Evolutionary conservation across 2,888 invertebrate genomes (phyloP).

Genomic region (Amblyjoppa proteus): DNA sequence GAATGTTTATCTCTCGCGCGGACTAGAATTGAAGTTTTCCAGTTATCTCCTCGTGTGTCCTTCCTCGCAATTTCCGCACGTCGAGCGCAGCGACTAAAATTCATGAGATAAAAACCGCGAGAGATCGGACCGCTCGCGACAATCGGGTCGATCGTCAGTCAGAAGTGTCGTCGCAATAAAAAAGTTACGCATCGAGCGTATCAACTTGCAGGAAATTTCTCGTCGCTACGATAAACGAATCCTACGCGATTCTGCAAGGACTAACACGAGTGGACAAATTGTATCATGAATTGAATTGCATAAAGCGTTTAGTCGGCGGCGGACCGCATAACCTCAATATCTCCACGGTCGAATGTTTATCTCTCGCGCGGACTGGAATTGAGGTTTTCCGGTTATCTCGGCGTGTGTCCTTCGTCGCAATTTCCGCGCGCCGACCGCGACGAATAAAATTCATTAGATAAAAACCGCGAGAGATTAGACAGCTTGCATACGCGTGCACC

Average conservation of each 20-base stretch:
- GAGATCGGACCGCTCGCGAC: conserved; percentile 31
- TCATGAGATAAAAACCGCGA: conserved; percentile 46
- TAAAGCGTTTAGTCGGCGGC: conserved; percentile 17
- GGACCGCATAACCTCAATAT: conserved; percentile 61
- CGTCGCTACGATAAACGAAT: neutral
- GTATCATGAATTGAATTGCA: conserved; percentile 22
- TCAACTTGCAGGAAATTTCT: conserved; percentile 8
- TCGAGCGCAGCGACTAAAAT: conserved; percentile 43
- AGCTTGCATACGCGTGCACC: neutral
- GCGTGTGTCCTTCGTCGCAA: conserved; percentile 27
- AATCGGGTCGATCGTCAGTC: neutral
- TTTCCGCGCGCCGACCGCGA: conserved; percentile 33
- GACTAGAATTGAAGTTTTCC: conserved; percentile 29
- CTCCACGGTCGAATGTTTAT: conserved; percentile 16
- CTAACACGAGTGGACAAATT: neutral
- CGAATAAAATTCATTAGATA: conserved; percentile 45
- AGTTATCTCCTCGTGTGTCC: conserved; percentile 35
- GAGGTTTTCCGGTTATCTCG: conserved; percentile 27
- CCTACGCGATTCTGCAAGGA: conserved; percentile 1
- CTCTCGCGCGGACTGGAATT: conserved; percentile 38
- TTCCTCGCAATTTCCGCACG: conserved; percentile 10
- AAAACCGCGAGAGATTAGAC: conserved; percentile 52
- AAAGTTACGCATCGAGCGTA: neutral
- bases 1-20: conserved; percentile 35
- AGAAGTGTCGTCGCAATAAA: conserved; percentile 5